phyloP scores from a whole-genome alignment of 2,113 vertebrate genomes.

The Paradoxurus hermaphroditus region DNA sequence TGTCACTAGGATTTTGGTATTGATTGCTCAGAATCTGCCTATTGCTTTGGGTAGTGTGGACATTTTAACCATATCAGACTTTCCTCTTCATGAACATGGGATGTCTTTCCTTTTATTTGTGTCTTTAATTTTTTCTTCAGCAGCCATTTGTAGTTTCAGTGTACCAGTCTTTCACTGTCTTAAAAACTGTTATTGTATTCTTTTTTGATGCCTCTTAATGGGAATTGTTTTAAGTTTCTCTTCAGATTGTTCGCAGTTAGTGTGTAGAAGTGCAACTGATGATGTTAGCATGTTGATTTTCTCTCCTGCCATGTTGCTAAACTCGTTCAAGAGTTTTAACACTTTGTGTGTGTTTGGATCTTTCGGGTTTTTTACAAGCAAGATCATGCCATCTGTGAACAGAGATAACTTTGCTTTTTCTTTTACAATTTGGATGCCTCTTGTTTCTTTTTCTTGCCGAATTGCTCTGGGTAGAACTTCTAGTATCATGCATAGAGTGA shows the following conservation, averaged over 20 bases:
- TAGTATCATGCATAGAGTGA: neutral
- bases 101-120: neutral
- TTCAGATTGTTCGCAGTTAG: too few relatives aligned
- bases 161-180: neutral
- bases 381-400: neutral
- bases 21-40: neutral
- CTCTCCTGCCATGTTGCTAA: neutral
- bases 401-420: neutral
- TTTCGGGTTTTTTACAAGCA: neutral
- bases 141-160: neutral
- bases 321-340: neutral
- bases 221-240: neutral
- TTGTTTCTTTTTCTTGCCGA: neutral
- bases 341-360: neutral
- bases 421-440: neutral
- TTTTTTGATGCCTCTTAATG: neutral
- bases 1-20: neutral
- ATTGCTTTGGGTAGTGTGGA: rapidly evolving
- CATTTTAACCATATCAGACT: rapidly evolving
- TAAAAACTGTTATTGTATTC: neutral
- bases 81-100: rapidly evolving
- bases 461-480: neutral
- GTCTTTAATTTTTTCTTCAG: too few relatives aligned
- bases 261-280: neutral
- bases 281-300: neutral